phyloP scores from a whole-genome alignment of 2,797 vertebrate genomes.

The Chelon auratus region DNA sequence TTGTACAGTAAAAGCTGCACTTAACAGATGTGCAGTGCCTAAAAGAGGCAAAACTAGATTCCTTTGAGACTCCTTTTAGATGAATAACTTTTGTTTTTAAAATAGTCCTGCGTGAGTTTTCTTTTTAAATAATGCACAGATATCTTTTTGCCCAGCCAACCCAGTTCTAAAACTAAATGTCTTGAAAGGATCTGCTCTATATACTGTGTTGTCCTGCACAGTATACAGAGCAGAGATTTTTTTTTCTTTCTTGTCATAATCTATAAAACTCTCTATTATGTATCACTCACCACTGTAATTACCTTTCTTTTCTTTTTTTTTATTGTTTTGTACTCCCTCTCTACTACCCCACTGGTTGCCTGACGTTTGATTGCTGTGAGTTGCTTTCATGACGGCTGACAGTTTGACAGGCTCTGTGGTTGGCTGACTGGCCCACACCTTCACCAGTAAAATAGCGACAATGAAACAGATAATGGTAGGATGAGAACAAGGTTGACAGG shows the following conservation, averaged over 20 bases:
- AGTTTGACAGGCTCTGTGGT: slow-evolving; percentile 56
- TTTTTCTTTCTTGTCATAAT: slow-evolving; percentile 21
- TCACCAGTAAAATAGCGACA: slow-evolving; percentile 47
- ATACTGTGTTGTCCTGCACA: no score
- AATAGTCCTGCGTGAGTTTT: no score
- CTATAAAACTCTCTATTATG: slow-evolving; percentile 17
- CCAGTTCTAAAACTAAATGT: background rate
- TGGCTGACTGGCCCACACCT: slow-evolving; percentile 51
- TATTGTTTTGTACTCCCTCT: slow-evolving; percentile 15
- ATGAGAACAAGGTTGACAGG: slow-evolving; percentile 30
- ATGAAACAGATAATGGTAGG: slow-evolving; percentile 39
- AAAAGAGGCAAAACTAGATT: no score
- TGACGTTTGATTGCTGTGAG: slow-evolving; percentile 54
- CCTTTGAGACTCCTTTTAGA: no score
- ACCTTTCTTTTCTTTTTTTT: slow-evolving; percentile 27
- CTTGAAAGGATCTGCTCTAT: background rate
- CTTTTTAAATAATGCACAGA: no score
- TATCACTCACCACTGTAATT: slow-evolving; percentile 39
- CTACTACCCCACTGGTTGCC: slow-evolving; percentile 28
- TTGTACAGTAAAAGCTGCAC: background rate
- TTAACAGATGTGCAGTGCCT: no score
- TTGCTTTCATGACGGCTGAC: slow-evolving; percentile 54
- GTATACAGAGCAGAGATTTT: no score
- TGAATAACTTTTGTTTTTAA: no score
- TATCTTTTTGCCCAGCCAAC: no score